A percentile compares a stretch with the other conserved stretches of the same genome.
These are phyloP conservation scores for Spermophilus dauricus DNA, from an alignment of 2,113 vertebrate species.

Conservation along the genomic window DNA sequence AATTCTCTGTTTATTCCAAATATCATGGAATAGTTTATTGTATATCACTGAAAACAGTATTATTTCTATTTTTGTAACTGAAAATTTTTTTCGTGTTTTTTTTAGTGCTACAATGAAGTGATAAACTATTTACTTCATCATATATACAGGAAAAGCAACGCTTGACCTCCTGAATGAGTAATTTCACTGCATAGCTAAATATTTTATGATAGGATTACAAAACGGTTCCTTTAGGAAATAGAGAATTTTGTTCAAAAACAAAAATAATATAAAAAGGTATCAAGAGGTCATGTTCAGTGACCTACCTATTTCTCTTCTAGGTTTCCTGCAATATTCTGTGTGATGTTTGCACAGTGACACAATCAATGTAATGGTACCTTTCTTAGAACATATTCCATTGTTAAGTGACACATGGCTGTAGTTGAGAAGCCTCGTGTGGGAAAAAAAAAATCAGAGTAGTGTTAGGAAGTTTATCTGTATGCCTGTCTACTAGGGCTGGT, in stretches of 20 bases:
- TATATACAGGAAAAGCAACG: not conserved
- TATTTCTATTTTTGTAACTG: not conserved
- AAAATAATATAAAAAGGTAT: not conserved
- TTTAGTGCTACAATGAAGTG: not conserved
- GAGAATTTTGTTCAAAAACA: conserved; percentile 5
- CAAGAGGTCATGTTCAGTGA: not conserved
- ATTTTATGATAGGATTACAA: not conserved
- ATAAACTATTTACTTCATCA: not conserved
- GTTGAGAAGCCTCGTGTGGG: not conserved
- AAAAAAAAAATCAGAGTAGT: not conserved
- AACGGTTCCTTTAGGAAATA: not conserved
- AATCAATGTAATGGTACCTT: not conserved
- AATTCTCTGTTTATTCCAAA: not conserved
- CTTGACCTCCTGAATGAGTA: conserved; percentile 23
- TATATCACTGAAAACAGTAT: not conserved
- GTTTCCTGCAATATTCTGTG: not conserved
- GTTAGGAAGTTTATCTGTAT: not conserved
- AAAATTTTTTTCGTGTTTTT: not conserved
- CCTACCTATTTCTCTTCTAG: not conserved
- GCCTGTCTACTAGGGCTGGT: not conserved
- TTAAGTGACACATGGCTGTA: not conserved
- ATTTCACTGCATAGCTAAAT: not conserved
- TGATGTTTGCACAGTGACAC: not conserved
- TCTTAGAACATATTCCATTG: not conserved
- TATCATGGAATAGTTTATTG: not conserved